Evolutionary conservation across 1,140 invertebrate genomes (phyloP).

Genomic region (Leptinotarsa lineolata): DNA sequence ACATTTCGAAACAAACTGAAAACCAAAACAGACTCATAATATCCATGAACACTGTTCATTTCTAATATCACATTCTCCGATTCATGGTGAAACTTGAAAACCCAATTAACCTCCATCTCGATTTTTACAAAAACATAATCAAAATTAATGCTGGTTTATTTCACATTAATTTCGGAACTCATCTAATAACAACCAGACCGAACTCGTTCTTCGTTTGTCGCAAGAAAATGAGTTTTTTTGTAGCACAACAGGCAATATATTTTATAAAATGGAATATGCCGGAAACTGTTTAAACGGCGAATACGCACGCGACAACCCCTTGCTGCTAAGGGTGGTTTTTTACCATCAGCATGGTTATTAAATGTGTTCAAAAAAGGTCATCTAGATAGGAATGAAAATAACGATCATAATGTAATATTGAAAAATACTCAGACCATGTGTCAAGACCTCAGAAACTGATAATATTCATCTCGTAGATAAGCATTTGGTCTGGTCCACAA

Average conservation of each 20-base stretch:
- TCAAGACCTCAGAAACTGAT: too few relatives aligned
- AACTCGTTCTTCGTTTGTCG: not conserved
- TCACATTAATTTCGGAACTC: not conserved
- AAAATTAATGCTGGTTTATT: not conserved
- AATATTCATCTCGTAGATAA: too few relatives aligned
- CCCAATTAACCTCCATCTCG: not conserved
- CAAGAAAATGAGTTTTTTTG: conserved; percentile 26
- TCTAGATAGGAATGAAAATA: too few relatives aligned
- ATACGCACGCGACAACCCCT: conserved; percentile 28
- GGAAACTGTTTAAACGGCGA: conserved; percentile 24
- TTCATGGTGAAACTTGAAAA: not conserved
- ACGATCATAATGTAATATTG: too few relatives aligned
- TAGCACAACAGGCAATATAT: conserved; percentile 26
- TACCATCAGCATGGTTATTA: conserved; percentile 4
- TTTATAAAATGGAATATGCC: conserved; percentile 26
- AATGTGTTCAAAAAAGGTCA: not conserved
- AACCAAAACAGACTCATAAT: too few relatives aligned
- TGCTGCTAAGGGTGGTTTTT: conserved; percentile 1
- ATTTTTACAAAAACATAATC: not conserved
- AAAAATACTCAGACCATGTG: too few relatives aligned
- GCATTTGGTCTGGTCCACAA: too few relatives aligned
- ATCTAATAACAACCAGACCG: not conserved
- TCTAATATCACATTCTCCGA: too few relatives aligned
- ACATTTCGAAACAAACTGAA: too few relatives aligned
- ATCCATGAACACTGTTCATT: too few relatives aligned